Percentiles rank a stretch among this genome's conserved stretches.
Conservation (phyloP, 2,797 vertebrate species). For the Pterois miles region DNA sequence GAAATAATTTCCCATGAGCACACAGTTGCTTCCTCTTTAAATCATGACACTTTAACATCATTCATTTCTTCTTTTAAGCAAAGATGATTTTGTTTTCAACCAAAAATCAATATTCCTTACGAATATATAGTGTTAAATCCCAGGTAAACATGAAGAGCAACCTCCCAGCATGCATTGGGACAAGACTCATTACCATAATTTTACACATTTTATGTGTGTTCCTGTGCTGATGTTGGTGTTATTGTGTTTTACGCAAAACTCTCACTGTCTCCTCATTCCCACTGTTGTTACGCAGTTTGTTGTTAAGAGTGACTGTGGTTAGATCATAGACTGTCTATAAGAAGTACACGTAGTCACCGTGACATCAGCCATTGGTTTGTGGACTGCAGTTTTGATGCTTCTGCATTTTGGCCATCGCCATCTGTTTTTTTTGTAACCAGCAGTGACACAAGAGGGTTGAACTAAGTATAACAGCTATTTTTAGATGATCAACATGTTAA, state of each 20-base stretch:
- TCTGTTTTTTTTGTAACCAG: too few species aligned
- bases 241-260: neutral
- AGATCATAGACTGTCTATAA: neutral
- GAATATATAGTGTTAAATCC: neutral
- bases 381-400: too few species aligned
- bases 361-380: too few species aligned
- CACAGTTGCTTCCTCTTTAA: neutral
- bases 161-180: neutral
- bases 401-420: too few species aligned
- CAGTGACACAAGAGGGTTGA: too few species aligned
- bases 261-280: neutral
- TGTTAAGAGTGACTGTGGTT: neutral
- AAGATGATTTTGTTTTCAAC: neutral
- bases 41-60: neutral
- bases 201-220: neutral
- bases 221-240: neutral
- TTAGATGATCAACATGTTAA: too few species aligned
- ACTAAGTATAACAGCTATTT: rapidly evolving
- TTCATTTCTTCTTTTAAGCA: neutral
- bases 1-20: neutral
- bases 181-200: neutral
- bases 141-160: neutral
- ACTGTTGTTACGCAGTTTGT: neutral
- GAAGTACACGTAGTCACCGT: too few species aligned
- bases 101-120: neutral